Evolutionary conservation across 1,140 invertebrate genomes (phyloP), one percentile per base, ranked within the genome.

Genomic region (Oscheius sp.): DNA sequence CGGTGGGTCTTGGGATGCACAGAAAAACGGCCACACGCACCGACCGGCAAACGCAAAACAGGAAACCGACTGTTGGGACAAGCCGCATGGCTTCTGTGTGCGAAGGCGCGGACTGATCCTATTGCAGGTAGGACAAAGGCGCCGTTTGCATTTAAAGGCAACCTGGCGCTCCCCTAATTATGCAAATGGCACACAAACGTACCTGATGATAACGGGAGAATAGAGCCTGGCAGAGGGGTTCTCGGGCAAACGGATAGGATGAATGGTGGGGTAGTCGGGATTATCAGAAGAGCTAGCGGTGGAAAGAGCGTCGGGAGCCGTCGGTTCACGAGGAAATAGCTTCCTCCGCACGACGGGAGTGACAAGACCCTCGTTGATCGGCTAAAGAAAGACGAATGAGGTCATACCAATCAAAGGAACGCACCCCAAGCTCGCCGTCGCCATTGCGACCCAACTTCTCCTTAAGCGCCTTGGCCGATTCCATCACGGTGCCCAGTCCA

Each of bases 351-450:
- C 68, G 1, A 80, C 79, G 3, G 79, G 79, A n/a, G 79, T 80
- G 15, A 80, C 71, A 13, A 80, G 63, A 62, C 79, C 79, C 67
- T 80, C 79, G 63, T 81, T 80, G 36, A 81, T 80, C 3, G 70
- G 72, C 64, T 79, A 55, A 32, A 79, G 36, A 10, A 67, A 42
- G 20, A 67, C 20, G 31, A 18, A 18, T 36, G 20, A 68, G 20
- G 1, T 64, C 15, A 26, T 7, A 15, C 34, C 26, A 15, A 64
- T 13, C 28, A 23, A 66, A 64, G 35, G n/a, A 7, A 65, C 64
- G 23, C 20, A 74, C 73, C 52, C 42, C 45, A 13, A 74, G 34
- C 31, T 77, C 75, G 26, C 75, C 75, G 45, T 59, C 65, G 1
- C 32, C 64, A 18, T 36, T 74, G 13, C 64, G 62, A 2, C 75